Evolutionary conservation across 2,888 invertebrate genomes (phyloP).

Genomic region (Oscheius onirici): DNA sequence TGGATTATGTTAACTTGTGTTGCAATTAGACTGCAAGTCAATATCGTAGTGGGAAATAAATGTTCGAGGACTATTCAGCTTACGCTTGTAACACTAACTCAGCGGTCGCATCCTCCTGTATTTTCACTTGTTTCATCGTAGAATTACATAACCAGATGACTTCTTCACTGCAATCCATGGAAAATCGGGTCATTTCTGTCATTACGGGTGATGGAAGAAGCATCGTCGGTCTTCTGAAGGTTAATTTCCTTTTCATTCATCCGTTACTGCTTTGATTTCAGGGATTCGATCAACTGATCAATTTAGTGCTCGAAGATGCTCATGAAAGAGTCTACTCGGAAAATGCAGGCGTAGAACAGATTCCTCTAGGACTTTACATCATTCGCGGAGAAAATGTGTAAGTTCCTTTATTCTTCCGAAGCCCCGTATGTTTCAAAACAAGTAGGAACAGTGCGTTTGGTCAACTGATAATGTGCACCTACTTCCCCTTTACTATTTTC

Average conservation of each 20-base stretch:
- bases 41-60: conserved; percentile 44
- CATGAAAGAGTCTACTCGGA: conserved; percentile 95
- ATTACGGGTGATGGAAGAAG: conserved; percentile 95
- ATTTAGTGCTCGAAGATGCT: conserved; percentile 95
- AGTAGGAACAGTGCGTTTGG: too few relatives aligned
- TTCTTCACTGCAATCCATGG: conserved; percentile 61
- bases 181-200: conserved; percentile 79
- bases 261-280: conserved; percentile 22
- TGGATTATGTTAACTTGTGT: conserved; percentile 20
- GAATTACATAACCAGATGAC: conserved; percentile 54
- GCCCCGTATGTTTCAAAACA: too few relatives aligned
- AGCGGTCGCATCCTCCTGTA: neutral
- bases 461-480: too few relatives aligned
- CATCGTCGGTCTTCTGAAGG: conserved; percentile 92
- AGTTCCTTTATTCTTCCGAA: neutral
- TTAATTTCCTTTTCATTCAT: conserved; percentile 3
- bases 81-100: neutral
- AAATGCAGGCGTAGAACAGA: conserved; percentile 87
- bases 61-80: conserved; percentile 43
- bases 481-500: too few relatives aligned
- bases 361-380: conserved; percentile 94
- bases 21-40: conserved; percentile 19
- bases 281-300: conserved; percentile 99
- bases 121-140: neutral
- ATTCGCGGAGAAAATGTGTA: conserved; percentile 97